These are phyloP conservation scores for Orthosia cruda DNA, from an alignment of 2,888 invertebrate genomes.

Conservation along the genomic window DNA sequence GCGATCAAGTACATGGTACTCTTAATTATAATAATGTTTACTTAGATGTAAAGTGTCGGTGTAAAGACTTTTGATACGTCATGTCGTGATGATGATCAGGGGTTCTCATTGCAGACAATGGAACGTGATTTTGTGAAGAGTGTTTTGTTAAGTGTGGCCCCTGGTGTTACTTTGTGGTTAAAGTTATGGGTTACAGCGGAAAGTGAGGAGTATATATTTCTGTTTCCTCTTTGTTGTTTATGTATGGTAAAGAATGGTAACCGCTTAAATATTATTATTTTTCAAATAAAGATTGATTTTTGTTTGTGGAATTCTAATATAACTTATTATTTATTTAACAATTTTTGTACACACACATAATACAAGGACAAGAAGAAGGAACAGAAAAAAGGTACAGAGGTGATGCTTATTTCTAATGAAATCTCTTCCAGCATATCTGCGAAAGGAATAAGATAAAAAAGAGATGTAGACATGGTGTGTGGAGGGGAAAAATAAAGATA, in stretches of 20 bases:
- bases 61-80: conserved; percentile 53
- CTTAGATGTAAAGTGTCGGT: conserved; percentile 53
- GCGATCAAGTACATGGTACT: conserved; percentile 60
- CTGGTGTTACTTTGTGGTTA: conserved; percentile 63
- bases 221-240: neutral
- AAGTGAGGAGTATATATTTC: neutral
- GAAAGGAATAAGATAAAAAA: no score
- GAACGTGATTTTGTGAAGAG: conserved; percentile 72
- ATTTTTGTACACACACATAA: no score
- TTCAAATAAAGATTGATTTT: no score
- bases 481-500: no score
- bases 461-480: no score
- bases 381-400: no score
- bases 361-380: no score
- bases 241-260: neutral
- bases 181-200: conserved; percentile 30
- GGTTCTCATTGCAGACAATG: conserved; percentile 73
- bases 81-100: conserved; percentile 47
- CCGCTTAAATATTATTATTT: no score
- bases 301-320: no score
- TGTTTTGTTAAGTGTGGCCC: conserved; percentile 70
- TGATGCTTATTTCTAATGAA: no score
- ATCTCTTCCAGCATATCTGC: no score
- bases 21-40: conserved; percentile 62
- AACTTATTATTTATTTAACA: no score